Evolutionary conservation across 1,140 invertebrate genomes (phyloP).

Genomic region (Cyrtorhinus lividipennis): DNA sequence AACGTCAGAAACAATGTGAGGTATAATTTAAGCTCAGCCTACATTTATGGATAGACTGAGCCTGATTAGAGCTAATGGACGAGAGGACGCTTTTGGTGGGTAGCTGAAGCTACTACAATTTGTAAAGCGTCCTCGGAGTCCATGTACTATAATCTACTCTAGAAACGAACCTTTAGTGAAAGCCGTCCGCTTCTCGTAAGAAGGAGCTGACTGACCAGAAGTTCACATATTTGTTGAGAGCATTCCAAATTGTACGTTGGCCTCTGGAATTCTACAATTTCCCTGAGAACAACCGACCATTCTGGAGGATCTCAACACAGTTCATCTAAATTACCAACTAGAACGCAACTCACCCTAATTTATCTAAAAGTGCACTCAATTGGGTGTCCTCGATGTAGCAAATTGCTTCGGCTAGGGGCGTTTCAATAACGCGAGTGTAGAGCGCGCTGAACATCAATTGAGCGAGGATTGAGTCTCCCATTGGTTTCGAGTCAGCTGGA

Average conservation of each 20-base stretch:
- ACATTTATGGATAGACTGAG: too few species aligned
- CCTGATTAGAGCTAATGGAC: too few species aligned
- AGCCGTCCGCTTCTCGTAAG: conserved; percentile 37
- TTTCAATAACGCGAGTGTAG: conserved; percentile 29
- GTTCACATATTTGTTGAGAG: conserved; percentile 34
- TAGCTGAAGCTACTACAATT: too few species aligned
- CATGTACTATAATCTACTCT: too few species aligned
- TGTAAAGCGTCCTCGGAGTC: too few species aligned
- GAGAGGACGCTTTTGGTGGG: too few species aligned
- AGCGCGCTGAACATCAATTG: conserved; percentile 35
- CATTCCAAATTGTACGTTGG: conserved; percentile 30
- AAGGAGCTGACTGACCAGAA: conserved; percentile 39
- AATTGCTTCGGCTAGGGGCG: conserved; percentile 47
- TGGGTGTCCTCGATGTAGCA: conserved; percentile 57
- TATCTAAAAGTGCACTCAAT: conserved; percentile 49
- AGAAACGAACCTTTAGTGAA: conserved; percentile 38
- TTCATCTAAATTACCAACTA: too few species aligned
- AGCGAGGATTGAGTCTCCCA: conserved; percentile 47
- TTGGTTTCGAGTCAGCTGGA: conserved; percentile 45
- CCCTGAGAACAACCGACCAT: conserved; percentile 3
- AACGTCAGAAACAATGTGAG: too few species aligned
- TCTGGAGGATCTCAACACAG: too few species aligned
- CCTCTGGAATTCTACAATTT: conserved; percentile 12
- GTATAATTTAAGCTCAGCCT: too few species aligned
- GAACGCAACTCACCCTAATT: conserved; percentile 34